Base-by-base conservation (phyloP, 2,113 vertebrate species). In the Setophaga coronata region DNA sequence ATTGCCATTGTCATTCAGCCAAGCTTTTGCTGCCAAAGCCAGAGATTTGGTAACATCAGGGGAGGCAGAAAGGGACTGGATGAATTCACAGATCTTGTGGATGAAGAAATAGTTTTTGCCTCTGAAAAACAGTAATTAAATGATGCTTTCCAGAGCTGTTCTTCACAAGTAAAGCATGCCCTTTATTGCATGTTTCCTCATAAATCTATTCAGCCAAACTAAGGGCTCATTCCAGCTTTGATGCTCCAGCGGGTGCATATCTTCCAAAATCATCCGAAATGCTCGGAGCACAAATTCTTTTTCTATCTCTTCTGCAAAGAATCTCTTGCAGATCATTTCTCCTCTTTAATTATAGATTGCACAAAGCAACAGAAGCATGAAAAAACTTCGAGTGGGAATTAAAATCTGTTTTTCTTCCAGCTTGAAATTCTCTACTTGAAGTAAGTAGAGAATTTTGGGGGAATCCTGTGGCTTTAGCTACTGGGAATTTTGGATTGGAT, bases 1-100 rank as follows among this genome's bases (percentile, higher is more conserved):
- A 7, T 2, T 40, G 58, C 20, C 33, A 3, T 8, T 2, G 12
- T 7, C 2, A 2, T 34, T 36, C 23, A 31, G 48, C 47, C 56
- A 36, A 42, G 51, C 38, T 61, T 28, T 34, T 1, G 6, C 25
- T n/a, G 40, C 54, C 6, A 3, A 65, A 82, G 21, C 36, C 47
- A 65, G 40, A 1, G 7, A 29, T 86, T 77, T 47, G 62, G 19
- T n/a, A 12, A 50, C 14, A 3, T 10, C 3, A 2, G 34, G 57
- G 17, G 16, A 61, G 33, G 34, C 2, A 6, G n/a, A 42, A 45
- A 14, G 66, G 76, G 84, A 65, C 24, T 14, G 34, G 29, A 18
- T 38, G n/a, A 91, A 33, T 47, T 82, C 26, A 42, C 12, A 67
- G 58, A 38, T 23, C 34, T 36, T 50, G 67, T 1, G 17, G 66